Conservation (phyloP, 2,888 invertebrate genomes). For the Aphelenchoides bicaudatus region DNA sequence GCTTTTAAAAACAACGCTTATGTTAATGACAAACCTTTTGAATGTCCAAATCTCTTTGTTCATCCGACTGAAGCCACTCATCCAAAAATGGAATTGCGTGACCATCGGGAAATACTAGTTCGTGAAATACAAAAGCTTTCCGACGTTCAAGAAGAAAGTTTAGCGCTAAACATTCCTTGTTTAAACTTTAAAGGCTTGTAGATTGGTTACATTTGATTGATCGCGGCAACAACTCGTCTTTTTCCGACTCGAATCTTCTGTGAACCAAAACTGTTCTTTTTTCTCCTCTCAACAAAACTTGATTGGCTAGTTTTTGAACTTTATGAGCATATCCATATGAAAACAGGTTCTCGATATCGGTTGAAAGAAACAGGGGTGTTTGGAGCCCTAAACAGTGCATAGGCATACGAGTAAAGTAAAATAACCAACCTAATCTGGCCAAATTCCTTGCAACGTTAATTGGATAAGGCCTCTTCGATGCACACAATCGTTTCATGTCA, state of each 20-base stretch:
- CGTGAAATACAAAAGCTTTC: slow-evolving; percentile 21
- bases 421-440: no score
- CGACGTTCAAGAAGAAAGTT: not conserved
- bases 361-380: no score
- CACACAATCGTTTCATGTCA: no score
- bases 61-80: no score
- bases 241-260: slow-evolving; percentile 25
- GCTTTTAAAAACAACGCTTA: slow-evolving; percentile 14
- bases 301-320: not conserved
- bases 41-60: no score
- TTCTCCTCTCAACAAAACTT: slow-evolving; percentile 18
- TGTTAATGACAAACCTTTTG: no score
- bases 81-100: slow-evolving; percentile 22
- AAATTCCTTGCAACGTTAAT: slow-evolving; percentile 29
- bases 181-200: no score
- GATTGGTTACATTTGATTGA: no score
- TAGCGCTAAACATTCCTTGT: not conserved
- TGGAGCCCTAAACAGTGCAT: no score
- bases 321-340: slow-evolving; percentile 21
- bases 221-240: no score
- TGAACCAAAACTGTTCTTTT: slow-evolving; percentile 26
- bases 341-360: slow-evolving; percentile 29
- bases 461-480: slow-evolving; percentile 21
- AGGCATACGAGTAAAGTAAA: no score
- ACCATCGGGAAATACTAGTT: slow-evolving; percentile 21